A percentile compares a stretch with the other conserved stretches of the same genome.
These are phyloP conservation scores for Diadophis punctatus DNA, from an alignment of 2,113 vertebrate genomes.

Conservation along the genomic window DNA sequence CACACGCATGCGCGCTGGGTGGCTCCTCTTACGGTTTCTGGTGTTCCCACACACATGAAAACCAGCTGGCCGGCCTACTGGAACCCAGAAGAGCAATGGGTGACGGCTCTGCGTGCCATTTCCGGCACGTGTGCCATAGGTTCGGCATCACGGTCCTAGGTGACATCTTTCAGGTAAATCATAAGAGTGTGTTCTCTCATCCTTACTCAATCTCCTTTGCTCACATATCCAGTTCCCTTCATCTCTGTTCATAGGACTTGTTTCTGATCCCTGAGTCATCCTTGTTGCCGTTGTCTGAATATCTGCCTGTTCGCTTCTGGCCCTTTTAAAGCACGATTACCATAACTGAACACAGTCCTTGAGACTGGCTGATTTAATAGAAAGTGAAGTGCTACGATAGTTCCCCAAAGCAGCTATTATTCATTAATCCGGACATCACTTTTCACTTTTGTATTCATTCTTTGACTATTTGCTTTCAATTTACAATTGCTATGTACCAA, in stretches of 20 bases:
- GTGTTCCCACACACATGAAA: too few species aligned
- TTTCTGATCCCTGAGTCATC: background rate
- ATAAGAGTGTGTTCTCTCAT: background rate
- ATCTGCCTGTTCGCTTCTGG: background rate
- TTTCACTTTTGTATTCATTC: slow-evolving; percentile 24
- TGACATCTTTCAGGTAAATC: background rate
- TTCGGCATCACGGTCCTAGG: too few species aligned
- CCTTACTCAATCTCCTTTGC: background rate
- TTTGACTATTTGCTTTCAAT: slow-evolving; percentile 26
- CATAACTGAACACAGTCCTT: background rate
- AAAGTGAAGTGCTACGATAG: background rate
- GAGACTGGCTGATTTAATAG: background rate
- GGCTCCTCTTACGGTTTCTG: too few species aligned
- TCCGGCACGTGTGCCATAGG: too few species aligned
- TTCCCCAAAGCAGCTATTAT: background rate
- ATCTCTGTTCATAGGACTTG: background rate
- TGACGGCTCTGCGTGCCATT: too few species aligned
- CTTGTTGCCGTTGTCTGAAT: background rate
- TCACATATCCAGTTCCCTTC: background rate
- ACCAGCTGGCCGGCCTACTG: too few species aligned
- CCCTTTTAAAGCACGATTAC: background rate
- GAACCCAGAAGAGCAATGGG: too few species aligned
- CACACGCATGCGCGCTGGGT: fast-evolving
- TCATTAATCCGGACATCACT: background rate
- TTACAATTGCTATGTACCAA: slow-evolving; percentile 23